These are phyloP conservation scores for Zaprionus capensis DNA, from an alignment of 1,140 invertebrate species.

Conservation along the genomic window DNA sequence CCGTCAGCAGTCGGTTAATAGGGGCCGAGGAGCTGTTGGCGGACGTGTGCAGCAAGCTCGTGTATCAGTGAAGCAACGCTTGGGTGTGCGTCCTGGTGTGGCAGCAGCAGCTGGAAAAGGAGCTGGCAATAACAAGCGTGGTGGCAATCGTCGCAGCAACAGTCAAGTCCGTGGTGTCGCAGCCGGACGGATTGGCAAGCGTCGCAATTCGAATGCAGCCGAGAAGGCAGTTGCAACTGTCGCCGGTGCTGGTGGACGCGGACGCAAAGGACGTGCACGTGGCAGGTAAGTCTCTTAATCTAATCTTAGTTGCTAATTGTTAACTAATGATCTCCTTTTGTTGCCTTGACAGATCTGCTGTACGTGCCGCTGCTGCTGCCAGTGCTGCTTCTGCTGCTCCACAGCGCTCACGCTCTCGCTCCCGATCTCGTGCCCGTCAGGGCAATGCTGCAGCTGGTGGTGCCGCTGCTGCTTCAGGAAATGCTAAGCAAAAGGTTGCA, in stretches of 20 bases:
- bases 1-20: conserved; percentile 27
- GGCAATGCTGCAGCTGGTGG: conserved; percentile 44
- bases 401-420: conserved; percentile 66
- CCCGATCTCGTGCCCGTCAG: conserved; percentile 55
- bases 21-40: conserved; percentile 8
- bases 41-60: conserved; percentile 21
- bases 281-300: conserved; percentile 55
- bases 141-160: conserved; percentile 34
- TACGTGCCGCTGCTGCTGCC: conserved; percentile 54
- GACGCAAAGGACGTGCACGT: conserved; percentile 57
- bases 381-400: conserved; percentile 32
- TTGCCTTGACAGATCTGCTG: conserved; percentile 52
- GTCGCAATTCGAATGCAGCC: conserved; percentile 52
- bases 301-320: background rate
- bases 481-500: conserved; percentile 29
- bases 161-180: conserved; percentile 67
- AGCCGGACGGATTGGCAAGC: conserved; percentile 72
- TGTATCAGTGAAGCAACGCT: conserved; percentile 73
- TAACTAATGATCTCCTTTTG: background rate
- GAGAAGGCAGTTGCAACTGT: conserved; percentile 49
- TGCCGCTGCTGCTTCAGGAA: conserved; percentile 33
- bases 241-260: conserved; percentile 35
- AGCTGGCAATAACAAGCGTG: conserved; percentile 18
- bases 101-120: conserved; percentile 20
- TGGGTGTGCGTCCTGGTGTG: conserved; percentile 66